Percentiles rank a stretch among this genome's conserved stretches.
Conservation (phyloP, 2,888 invertebrate genomes). For the Lycophotia porphyrea region DNA sequence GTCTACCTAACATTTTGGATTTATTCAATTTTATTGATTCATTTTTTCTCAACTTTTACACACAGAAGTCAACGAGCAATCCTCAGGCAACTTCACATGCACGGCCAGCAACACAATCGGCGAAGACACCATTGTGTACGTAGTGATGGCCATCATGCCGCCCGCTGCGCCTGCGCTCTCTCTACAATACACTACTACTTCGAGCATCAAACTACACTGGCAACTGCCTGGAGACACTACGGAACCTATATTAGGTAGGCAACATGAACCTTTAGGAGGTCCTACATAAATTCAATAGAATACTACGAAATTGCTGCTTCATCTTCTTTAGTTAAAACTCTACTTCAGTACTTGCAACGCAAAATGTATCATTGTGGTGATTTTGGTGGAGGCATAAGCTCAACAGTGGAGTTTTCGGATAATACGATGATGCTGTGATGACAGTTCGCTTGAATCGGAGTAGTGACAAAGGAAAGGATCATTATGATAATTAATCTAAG, state of each 20-base stretch:
- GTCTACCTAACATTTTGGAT: neutral
- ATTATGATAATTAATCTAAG: neutral
- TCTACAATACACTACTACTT: constrained; percentile 93
- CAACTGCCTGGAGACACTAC: constrained; percentile 85
- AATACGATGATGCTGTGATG: neutral
- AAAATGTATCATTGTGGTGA: neutral
- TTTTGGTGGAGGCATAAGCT: neutral
- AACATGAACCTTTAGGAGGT: neutral
- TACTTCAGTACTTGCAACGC: neutral
- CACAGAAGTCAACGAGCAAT: constrained; percentile 92
- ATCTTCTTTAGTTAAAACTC: neutral
- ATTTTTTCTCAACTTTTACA: neutral
- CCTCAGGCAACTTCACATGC: constrained; percentile 95
- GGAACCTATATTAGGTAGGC: constrained; percentile 85
- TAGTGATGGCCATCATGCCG: constrained; percentile 93
- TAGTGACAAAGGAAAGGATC: neutral
- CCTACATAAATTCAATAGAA: neutral
- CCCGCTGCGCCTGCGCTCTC: constrained; percentile 93
- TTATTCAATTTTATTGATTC: neutral
- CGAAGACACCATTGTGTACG: constrained; percentile 95
- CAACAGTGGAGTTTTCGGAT: too few relatives aligned
- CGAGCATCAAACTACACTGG: constrained; percentile 92
- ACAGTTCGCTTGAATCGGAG: neutral
- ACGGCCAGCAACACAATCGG: constrained; percentile 95
- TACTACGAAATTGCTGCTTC: neutral